Percentiles rank a stretch among this genome's conserved stretches.
Conservation (phyloP, 2,888 invertebrate species). For the Tenthredo notha region DNA sequence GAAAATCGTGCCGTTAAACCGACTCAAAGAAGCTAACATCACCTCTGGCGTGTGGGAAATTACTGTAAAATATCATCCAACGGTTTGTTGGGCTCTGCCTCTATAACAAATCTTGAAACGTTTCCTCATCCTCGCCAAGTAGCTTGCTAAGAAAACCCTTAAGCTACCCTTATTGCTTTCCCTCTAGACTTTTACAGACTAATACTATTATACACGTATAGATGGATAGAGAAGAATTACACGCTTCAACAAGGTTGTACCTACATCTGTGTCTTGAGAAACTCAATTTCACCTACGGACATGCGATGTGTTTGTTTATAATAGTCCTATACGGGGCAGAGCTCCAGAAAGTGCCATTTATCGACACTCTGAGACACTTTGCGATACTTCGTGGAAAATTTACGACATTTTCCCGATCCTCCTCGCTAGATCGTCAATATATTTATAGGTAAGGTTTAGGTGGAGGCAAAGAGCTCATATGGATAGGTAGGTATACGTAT, state of each 20-base stretch:
- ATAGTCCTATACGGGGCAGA: conserved; percentile 21
- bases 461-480: neutral
- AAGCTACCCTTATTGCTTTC: neutral
- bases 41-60: conserved; percentile 22
- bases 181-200: neutral
- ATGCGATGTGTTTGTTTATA: conserved; percentile 32
- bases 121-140: neutral
- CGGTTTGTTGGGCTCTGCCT: neutral
- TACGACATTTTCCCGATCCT: conserved; percentile 24
- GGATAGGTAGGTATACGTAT: neutral
- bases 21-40: conserved; percentile 14
- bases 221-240: neutral
- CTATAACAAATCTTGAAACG: conserved; percentile 3
- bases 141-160: neutral
- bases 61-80: conserved; percentile 23
- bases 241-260: neutral
- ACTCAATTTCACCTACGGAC: neutral
- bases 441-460: conserved; percentile 3
- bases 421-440: conserved; percentile 15
- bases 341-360: conserved; percentile 25
- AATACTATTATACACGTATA: neutral
- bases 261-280: neutral
- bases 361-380: conserved; percentile 28
- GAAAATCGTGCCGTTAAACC: conserved; percentile 12
- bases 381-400: conserved; percentile 29